phyloP scores from a whole-genome alignment of 37 sponge, comb jelly and placozoan species.

The Bolinopsis microptera region DNA sequence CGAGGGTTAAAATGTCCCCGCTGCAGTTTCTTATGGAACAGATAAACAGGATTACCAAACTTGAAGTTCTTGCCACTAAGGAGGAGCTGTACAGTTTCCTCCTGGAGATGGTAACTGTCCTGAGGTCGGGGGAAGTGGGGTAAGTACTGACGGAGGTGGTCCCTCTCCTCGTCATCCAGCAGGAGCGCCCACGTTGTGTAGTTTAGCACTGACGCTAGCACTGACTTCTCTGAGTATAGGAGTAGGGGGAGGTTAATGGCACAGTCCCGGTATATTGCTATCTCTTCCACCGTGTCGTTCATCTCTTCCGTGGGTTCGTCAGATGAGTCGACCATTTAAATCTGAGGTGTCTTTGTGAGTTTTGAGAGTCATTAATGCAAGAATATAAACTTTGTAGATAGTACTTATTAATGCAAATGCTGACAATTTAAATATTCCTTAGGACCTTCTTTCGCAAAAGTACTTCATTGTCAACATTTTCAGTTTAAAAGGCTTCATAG shows the following conservation, averaged over 20 bases:
- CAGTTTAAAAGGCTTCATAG: too few relatives aligned
- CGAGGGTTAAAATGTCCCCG: slow-evolving; percentile 62
- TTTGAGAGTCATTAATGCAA: too few relatives aligned
- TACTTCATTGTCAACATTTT: too few relatives aligned
- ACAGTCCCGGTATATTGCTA: slow-evolving; percentile 30
- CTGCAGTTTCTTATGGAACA: not conserved
- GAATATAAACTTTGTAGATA: too few relatives aligned
- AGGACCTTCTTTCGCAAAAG: too few relatives aligned
- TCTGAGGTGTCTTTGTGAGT: not conserved
- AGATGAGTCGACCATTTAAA: not conserved
- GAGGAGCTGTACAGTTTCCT: slow-evolving; percentile 46
- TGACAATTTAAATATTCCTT: too few relatives aligned
- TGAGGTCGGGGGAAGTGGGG: slow-evolving; percentile 55
- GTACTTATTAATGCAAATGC: too few relatives aligned
- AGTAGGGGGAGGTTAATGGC: slow-evolving; percentile 26
- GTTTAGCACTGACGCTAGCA: slow-evolving; percentile 34
- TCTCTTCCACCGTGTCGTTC: slow-evolving; percentile 21
- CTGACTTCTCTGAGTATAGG: not conserved
- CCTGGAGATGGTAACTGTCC: slow-evolving; percentile 59
- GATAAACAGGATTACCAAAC: slow-evolving; percentile 50
- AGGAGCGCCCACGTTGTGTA: slow-evolving; percentile 40
- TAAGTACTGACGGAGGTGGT: slow-evolving; percentile 58
- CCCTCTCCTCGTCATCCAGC: slow-evolving; percentile 16
- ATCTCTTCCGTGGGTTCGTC: not conserved
- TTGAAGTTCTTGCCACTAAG: slow-evolving; percentile 52